Evolutionary conservation across 2,113 vertebrate genomes (phyloP), one percentile per base, ranked within the genome.

Genomic region (Cyanoliseus patagonus): DNA sequence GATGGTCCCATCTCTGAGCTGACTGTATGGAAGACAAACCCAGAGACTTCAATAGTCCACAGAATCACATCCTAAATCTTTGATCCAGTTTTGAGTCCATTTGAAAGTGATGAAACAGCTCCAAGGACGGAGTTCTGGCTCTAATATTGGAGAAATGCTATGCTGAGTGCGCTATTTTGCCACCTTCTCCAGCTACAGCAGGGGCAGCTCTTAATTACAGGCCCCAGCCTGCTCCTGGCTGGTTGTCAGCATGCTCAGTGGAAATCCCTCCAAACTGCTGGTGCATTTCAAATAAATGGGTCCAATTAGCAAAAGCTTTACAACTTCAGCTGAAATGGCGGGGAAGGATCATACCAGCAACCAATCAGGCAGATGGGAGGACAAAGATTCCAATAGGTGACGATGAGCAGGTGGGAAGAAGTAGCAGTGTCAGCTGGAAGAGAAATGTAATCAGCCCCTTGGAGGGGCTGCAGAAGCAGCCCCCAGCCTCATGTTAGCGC

Each of bases 401-500:
- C 15, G 46, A 86, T 20, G 31, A 88, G 61, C 46, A 31, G 8
- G 51, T 72, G 55, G 46, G 61, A 93, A 92, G 73, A 67, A 82
- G 47, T 63, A 88, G 74, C 37, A 2, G 2, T 18, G 62, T 84
- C 42, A 91, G 72, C 64, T 82, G 66, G 33, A 57, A 68, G 27
- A 59, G 66, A 81, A 94, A 89, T 23, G 11, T 39, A 57, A 91
- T 42, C 46, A 84, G 47, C 94, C 39, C 47, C 66, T 59, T 81
- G 0, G 59, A 67, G 47, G 62, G 62, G 52, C 70, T 91, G 70
- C 46, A 79, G 69, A 3, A 92, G 47, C 85, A 90, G 41, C 68
- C 83, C 83, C 77, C 55, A 74, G 55, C 89, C 89, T 92, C 83
- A 68, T 68, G 73, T 89, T 91, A 75, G 57, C 86, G 73, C 66